Evolutionary conservation across 2,797 vertebrate species (phyloP).

Genomic region (Anomalospiza imberbis): DNA sequence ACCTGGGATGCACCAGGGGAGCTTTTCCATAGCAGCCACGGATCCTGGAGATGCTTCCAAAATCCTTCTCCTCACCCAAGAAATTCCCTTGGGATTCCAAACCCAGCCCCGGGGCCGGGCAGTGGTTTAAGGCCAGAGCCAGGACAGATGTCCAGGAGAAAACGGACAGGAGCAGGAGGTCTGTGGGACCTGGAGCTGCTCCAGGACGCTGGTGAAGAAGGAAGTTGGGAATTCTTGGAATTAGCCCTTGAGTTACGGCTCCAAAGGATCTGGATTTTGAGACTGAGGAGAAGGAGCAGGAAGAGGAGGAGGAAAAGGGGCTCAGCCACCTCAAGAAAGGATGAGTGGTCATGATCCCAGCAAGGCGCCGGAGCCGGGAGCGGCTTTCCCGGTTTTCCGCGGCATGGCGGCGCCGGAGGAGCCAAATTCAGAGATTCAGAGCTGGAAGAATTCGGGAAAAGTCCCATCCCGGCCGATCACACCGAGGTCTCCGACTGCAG

Average conservation of each 20-base stretch:
- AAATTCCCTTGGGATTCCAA: not conserved
- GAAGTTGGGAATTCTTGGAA: not conserved
- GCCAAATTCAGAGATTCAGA: not conserved
- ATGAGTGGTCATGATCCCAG: not conserved
- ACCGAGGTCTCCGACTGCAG: constrained; percentile 97
- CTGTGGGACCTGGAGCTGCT: not conserved
- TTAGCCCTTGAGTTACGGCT: constrained; percentile 66
- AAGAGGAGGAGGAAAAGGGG: not conserved
- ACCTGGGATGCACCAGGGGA: accelerated
- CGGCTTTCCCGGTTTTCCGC: no score
- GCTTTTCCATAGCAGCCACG: not conserved
- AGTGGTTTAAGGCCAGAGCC: not conserved
- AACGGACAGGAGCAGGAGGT: not conserved
- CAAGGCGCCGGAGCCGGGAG: not conserved
- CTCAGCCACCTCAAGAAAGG: not conserved
- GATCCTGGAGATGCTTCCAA: not conserved
- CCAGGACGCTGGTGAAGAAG: constrained; percentile 40
- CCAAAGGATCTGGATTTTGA: not conserved
- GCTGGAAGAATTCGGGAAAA: not conserved
- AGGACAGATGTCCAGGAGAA: not conserved
- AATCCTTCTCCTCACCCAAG: not conserved
- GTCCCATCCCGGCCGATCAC: constrained; percentile 11
- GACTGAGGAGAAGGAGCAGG: not conserved
- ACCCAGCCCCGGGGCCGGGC: not conserved
- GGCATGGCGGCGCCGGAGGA: not conserved